These are phyloP conservation scores for Excalfactoria chinensis DNA, from an alignment of 2,113 vertebrate species.

Conservation along the genomic window DNA sequence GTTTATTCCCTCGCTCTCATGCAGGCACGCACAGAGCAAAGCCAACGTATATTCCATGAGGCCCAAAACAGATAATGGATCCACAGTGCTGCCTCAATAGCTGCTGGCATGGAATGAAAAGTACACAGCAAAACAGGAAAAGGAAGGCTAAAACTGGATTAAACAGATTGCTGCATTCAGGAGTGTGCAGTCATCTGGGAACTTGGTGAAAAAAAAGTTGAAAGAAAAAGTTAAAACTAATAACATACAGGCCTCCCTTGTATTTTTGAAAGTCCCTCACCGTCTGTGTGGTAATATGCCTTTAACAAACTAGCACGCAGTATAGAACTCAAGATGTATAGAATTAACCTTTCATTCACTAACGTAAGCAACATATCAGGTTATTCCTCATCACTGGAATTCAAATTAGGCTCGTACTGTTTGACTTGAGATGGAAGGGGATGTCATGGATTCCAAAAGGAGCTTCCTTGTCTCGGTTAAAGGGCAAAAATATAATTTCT, in stretches of 20 bases:
- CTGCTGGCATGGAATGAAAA: slow-evolving; percentile 65
- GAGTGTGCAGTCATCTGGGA: slow-evolving; percentile 58
- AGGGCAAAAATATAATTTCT: background rate
- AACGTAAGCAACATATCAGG: slow-evolving; percentile 31
- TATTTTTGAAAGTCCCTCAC: slow-evolving; percentile 49
- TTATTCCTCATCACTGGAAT: slow-evolving; percentile 36
- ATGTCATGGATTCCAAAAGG: background rate
- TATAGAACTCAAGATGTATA: background rate
- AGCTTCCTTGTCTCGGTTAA: slow-evolving; percentile 19
- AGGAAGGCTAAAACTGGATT: slow-evolving; percentile 69
- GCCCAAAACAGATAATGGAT: slow-evolving; percentile 52
- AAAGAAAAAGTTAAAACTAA: slow-evolving; percentile 56
- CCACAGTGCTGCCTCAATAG: slow-evolving; percentile 55
- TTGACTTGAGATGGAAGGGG: background rate
- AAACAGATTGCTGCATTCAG: slow-evolving; percentile 67
- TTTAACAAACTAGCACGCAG: slow-evolving; percentile 1
- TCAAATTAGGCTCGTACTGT: slow-evolving; percentile 14
- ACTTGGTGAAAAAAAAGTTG: slow-evolving; percentile 39
- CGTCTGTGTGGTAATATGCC: slow-evolving; percentile 40
- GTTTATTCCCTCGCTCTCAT: slow-evolving; percentile 29
- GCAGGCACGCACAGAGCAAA: slow-evolving; percentile 21
- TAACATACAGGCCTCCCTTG: slow-evolving; percentile 52
- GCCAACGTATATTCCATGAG: slow-evolving; percentile 59
- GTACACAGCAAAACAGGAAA: slow-evolving; percentile 76
- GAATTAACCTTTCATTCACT: slow-evolving; percentile 36